phyloP scores from a whole-genome alignment of 1,140 invertebrate genomes.

The Zaprionus vittiger region DNA sequence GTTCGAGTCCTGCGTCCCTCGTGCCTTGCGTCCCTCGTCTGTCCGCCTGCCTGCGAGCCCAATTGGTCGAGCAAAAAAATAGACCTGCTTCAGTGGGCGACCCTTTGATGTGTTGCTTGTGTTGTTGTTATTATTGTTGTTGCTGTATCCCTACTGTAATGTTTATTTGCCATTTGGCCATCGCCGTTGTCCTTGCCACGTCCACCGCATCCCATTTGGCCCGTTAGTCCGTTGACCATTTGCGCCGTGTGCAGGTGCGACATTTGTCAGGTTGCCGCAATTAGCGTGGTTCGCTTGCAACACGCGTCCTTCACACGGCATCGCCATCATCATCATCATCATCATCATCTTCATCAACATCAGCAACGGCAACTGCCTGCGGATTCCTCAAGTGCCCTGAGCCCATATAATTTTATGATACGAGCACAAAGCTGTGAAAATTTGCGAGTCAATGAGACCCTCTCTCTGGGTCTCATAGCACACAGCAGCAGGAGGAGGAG shows the following conservation, averaged over 20 bases:
- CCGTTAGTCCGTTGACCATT: slow-evolving; percentile 29
- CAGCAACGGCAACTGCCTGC: neutral
- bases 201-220: slow-evolving; percentile 39
- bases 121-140: slow-evolving; percentile 14
- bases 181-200: slow-evolving; percentile 39
- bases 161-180: slow-evolving; percentile 71
- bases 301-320: slow-evolving; percentile 42
- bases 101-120: slow-evolving; percentile 55
- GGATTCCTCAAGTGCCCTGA: slow-evolving; percentile 42
- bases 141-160: slow-evolving; percentile 58
- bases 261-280: slow-evolving; percentile 78
- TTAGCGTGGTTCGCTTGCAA: slow-evolving; percentile 51
- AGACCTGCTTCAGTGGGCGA: slow-evolving; percentile 34
- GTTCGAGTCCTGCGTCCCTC: neutral
- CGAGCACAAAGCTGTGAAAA: slow-evolving; percentile 13
- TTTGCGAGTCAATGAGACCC: slow-evolving; percentile 11
- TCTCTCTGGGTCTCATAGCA: too few species aligned
- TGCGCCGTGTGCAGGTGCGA: slow-evolving; percentile 62
- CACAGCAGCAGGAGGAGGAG: neutral
- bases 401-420: slow-evolving; percentile 68
- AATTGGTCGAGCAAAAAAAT: slow-evolving; percentile 40
- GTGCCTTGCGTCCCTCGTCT: neutral
- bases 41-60: neutral
- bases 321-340: slow-evolving; percentile 6
- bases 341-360: neutral